Evolutionary conservation across 64 coral and sea anemone genomes (phyloP).

Genomic region (Porites lutea): DNA sequence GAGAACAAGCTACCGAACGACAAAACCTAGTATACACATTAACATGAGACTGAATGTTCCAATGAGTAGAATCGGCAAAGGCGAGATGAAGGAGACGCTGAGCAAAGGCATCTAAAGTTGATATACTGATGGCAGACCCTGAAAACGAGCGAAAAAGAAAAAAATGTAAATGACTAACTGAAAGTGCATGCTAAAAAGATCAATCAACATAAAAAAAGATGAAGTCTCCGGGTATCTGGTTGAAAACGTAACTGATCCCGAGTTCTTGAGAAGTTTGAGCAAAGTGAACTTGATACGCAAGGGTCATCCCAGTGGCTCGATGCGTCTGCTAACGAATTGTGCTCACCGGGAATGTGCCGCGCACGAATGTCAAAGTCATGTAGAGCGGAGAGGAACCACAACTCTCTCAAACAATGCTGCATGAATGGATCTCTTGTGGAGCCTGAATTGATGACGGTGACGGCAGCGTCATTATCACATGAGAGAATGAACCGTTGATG

Average conservation of each 20-base stretch:
- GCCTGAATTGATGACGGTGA: conserved; percentile 17
- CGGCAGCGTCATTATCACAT: conserved; percentile 2
- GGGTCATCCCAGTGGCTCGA: neutral
- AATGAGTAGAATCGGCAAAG: too few species aligned
- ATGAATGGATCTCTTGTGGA: neutral
- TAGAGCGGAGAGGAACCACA: neutral
- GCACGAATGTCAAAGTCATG: neutral
- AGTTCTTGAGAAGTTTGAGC: too few species aligned
- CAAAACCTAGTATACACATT: neutral
- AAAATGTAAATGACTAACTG: too few species aligned
- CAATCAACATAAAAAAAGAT: neutral
- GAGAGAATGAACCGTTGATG: neutral
- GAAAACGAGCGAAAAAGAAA: neutral
- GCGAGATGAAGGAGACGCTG: too few species aligned
- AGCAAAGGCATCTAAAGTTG: too few species aligned
- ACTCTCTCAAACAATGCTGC: conserved; percentile 22
- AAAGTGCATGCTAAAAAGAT: neutral
- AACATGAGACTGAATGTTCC: neutral
- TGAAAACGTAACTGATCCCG: too few species aligned
- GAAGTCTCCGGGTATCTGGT: neutral
- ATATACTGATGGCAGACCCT: neutral
- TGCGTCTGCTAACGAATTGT: neutral
- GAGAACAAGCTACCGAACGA: neutral
- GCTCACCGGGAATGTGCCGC: neutral
- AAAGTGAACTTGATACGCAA: too few species aligned